Conservation (phyloP, 2,113 vertebrate genomes). For the Hippotragus niger region DNA sequence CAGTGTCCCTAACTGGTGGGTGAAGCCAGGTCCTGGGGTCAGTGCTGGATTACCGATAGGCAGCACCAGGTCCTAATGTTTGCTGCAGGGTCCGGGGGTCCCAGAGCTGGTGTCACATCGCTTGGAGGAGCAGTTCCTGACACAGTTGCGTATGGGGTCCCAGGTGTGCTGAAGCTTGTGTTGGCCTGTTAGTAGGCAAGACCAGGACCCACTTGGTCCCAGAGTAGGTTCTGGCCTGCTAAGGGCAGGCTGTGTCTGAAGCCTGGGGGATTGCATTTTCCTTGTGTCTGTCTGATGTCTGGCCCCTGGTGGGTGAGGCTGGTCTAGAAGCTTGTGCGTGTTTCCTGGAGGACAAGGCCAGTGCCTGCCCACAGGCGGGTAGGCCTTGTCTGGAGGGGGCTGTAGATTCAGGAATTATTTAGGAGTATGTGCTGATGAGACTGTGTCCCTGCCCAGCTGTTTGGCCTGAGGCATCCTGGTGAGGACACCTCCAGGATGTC, state of each 20-base stretch:
- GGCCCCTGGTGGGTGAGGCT: neutral
- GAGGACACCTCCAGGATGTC: neutral
- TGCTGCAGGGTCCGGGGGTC: neutral
- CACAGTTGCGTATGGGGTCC: neutral
- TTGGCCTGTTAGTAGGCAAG: neutral
- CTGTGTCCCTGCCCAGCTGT: neutral
- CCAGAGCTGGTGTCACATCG: neutral
- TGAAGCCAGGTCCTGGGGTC: neutral
- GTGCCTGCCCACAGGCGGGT: neutral
- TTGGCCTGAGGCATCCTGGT: neutral
- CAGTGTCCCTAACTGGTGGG: neutral
- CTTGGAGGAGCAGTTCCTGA: neutral
- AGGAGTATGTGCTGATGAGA: neutral
- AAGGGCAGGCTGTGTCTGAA: neutral
- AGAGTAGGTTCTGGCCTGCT: neutral
- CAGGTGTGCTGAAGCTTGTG: neutral
- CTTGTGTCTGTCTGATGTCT: neutral
- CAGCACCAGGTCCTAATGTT: neutral
- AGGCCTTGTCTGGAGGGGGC: neutral
- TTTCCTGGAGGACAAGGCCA: neutral
- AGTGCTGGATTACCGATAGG: neutral
- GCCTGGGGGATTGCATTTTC: neutral
- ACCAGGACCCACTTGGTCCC: neutral
- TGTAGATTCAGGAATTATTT: neutral
- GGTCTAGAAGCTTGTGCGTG: neutral